A percentile compares a stretch with the other conserved stretches of the same genome.
Evolutionary conservation across 2,797 vertebrate genomes (phyloP).

Genomic region (Smutsia gigantea): DNA sequence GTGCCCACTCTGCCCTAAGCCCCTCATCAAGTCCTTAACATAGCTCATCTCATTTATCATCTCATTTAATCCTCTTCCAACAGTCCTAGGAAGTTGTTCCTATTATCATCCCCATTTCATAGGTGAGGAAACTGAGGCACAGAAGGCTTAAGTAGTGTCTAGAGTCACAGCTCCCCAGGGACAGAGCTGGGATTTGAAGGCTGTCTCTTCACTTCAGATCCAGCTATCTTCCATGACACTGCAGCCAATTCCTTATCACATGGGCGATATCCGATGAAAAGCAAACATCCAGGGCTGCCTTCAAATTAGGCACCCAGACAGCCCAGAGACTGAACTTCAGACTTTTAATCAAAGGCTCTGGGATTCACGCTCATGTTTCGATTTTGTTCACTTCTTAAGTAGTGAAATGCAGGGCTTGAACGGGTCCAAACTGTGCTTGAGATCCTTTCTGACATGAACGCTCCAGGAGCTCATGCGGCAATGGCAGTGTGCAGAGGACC

Average conservation of each 20-base stretch:
- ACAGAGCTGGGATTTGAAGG: background rate
- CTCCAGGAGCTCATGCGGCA: background rate
- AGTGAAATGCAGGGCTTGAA: background rate
- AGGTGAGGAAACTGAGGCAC: constrained; percentile 23
- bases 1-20: background rate
- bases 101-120: background rate
- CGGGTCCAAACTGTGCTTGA: background rate
- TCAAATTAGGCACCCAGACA: background rate
- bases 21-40: background rate
- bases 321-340: constrained; percentile 8
- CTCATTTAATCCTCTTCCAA: background rate
- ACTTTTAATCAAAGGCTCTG: constrained; percentile 31
- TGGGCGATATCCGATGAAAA: background rate
- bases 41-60: background rate
- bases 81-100: background rate
- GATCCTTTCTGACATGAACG: background rate
- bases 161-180: background rate
- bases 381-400: background rate
- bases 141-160: background rate
- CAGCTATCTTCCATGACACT: background rate
- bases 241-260: background rate
- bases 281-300: background rate
- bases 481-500: background rate
- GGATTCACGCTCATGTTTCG: background rate
- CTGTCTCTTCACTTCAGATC: background rate